Conservation (phyloP, 2,888 invertebrate genomes). For the Mesopsocus fuscifrons region DNA sequence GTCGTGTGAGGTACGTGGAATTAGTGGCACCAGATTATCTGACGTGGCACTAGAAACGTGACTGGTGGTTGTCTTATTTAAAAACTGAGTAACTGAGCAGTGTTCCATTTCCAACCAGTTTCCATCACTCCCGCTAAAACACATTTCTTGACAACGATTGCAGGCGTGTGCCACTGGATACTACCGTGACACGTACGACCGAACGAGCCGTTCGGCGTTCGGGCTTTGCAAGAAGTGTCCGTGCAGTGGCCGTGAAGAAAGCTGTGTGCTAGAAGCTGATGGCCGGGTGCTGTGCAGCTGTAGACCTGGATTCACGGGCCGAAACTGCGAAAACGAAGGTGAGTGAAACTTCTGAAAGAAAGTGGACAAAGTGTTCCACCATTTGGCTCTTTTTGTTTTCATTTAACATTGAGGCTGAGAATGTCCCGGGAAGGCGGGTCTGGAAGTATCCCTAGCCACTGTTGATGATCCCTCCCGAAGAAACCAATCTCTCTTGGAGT, state of each 20-base stretch:
- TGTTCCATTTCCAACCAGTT: too few species aligned
- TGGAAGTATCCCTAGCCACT: too few species aligned
- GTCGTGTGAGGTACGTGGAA: constrained; percentile 48
- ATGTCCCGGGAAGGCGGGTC: too few species aligned
- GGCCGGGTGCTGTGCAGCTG: constrained; percentile 50
- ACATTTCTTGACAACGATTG: constrained; percentile 13
- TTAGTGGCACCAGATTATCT: constrained; percentile 37
- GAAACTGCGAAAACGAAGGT: constrained; percentile 41
- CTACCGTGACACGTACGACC: constrained; percentile 42
- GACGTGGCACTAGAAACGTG: constrained; percentile 75
- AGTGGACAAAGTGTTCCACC: too few species aligned
- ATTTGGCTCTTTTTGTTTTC: too few species aligned
- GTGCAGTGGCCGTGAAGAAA: constrained; percentile 53
- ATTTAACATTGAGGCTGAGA: too few species aligned
- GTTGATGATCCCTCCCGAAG: too few species aligned
- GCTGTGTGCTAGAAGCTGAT: constrained; percentile 36
- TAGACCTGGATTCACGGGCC: constrained; percentile 44
- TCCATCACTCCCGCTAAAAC: too few species aligned
- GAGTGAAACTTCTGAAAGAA: constrained; percentile 18
- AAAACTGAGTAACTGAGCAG: too few species aligned
- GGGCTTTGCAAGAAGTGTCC: constrained; percentile 51
- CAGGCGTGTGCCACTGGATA: constrained; percentile 43
- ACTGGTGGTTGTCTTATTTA: too few species aligned
- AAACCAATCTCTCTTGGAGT: too few species aligned
- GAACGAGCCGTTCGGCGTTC: constrained; percentile 26